Percentiles rank a stretch among this genome's conserved stretches.
Evolutionary conservation across 2,113 vertebrate genomes (phyloP).

Genomic region (Sturnus vulgaris): DNA sequence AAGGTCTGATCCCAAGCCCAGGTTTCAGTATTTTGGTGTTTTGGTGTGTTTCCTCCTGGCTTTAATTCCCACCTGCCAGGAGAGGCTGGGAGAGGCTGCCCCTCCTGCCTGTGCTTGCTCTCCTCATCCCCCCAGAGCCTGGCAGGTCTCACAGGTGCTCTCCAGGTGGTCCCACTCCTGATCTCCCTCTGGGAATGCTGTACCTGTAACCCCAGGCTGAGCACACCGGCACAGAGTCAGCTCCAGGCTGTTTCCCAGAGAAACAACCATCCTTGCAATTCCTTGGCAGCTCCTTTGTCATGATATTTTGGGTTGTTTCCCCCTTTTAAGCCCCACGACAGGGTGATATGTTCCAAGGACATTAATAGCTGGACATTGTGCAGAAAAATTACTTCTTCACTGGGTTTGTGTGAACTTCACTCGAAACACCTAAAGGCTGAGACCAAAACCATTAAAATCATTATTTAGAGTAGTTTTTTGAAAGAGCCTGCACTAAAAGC

Average conservation of each 20-base stretch:
- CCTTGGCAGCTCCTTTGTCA: rapidly evolving
- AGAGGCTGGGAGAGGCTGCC: neutral
- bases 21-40: neutral
- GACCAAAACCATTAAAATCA: neutral
- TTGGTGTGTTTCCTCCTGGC: neutral
- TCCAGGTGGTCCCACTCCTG: neutral
- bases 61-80: neutral
- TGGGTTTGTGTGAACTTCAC: neutral
- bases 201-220: neutral
- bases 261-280: neutral
- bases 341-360: neutral
- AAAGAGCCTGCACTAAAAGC: neutral
- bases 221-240: neutral
- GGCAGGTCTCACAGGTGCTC: neutral
- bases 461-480: neutral
- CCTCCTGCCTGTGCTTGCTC: neutral
- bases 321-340: neutral
- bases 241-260: neutral
- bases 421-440: neutral
- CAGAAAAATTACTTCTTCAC: neutral
- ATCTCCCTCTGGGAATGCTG: neutral
- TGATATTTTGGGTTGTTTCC: neutral
- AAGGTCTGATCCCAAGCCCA: neutral
- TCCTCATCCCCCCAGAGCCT: rapidly evolving
- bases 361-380: neutral